Evolutionary conservation across 2,113 vertebrate genomes (phyloP).

Genomic region (Rhinopomastus cyanomelas): DNA sequence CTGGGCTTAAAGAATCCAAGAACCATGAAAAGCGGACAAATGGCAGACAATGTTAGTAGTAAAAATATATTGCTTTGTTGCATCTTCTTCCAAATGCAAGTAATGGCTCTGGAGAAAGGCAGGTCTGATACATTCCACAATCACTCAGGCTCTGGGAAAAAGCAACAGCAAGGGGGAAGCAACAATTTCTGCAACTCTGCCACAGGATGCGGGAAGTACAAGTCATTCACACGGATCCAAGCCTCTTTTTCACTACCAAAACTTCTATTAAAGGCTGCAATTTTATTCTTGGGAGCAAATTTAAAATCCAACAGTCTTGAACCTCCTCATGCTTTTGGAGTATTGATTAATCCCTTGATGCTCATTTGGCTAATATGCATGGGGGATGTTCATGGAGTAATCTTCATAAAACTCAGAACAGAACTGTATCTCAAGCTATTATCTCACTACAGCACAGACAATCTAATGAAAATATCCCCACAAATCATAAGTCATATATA

Average conservation of each 20-base stretch:
- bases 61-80: neutral
- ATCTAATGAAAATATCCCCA: slow-evolving; percentile 28
- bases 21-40: neutral
- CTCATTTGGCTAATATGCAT: slow-evolving; percentile 35
- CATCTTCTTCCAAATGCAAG: neutral
- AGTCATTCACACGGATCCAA: neutral
- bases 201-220: neutral
- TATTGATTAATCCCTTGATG: slow-evolving; percentile 35
- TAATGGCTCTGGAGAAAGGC: neutral
- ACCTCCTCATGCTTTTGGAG: neutral
- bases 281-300: slow-evolving; percentile 24
- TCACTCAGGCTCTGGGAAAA: neutral
- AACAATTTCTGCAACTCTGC: neutral
- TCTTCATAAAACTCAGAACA: neutral
- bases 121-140: neutral
- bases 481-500: slow-evolving; percentile 24
- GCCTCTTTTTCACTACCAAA: neutral
- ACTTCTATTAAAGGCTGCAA: neutral
- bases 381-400: neutral
- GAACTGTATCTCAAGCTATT: neutral
- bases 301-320: neutral
- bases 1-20: neutral
- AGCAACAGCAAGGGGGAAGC: neutral
- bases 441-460: neutral
- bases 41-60: neutral